Percentiles rank a stretch among this genome's conserved stretches.
These are phyloP conservation scores for Drosophila mimetica DNA, from an alignment of 2,888 invertebrate species.

Conservation along the genomic window DNA sequence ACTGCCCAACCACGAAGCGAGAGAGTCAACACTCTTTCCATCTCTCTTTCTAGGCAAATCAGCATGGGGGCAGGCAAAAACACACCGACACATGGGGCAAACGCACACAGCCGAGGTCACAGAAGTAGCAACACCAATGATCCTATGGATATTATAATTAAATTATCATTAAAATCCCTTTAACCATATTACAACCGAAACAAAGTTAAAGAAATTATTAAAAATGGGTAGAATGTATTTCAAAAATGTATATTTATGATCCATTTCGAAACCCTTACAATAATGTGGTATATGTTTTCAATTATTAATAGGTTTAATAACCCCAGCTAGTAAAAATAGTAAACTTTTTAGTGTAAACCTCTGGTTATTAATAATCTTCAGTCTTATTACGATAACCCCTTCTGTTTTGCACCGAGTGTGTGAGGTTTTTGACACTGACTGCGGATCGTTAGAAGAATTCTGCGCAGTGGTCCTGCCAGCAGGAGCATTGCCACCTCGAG, in stretches of 20 bases:
- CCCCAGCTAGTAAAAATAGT: too few relatives aligned
- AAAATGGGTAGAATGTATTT: too few relatives aligned
- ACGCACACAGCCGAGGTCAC: slow-evolving; percentile 13
- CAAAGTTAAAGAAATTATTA: too few relatives aligned
- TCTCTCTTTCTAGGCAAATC: slow-evolving; percentile 15
- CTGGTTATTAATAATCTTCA: too few relatives aligned
- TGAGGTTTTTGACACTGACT: slow-evolving; percentile 80
- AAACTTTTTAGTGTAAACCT: too few relatives aligned
- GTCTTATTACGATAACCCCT: background rate
- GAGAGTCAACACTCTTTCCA: slow-evolving; percentile 2
- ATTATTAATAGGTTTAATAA: too few relatives aligned
- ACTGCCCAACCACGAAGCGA: slow-evolving; percentile 37
- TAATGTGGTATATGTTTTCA: too few relatives aligned
- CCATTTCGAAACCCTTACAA: too few relatives aligned
- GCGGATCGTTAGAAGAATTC: slow-evolving; percentile 65
- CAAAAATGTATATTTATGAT: too few relatives aligned
- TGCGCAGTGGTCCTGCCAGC: slow-evolving; percentile 76
- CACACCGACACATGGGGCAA: slow-evolving; percentile 17
- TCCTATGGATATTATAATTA: background rate
- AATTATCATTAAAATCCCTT: too few relatives aligned
- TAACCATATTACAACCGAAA: too few relatives aligned
- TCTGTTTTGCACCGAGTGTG: slow-evolving; percentile 33
- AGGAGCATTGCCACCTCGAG: slow-evolving; percentile 10
- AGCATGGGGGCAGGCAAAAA: slow-evolving; percentile 34
- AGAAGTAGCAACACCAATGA: background rate